Evolutionary conservation across 1,140 invertebrate species (phyloP).

Genomic region (Diploscapter pachys): DNA sequence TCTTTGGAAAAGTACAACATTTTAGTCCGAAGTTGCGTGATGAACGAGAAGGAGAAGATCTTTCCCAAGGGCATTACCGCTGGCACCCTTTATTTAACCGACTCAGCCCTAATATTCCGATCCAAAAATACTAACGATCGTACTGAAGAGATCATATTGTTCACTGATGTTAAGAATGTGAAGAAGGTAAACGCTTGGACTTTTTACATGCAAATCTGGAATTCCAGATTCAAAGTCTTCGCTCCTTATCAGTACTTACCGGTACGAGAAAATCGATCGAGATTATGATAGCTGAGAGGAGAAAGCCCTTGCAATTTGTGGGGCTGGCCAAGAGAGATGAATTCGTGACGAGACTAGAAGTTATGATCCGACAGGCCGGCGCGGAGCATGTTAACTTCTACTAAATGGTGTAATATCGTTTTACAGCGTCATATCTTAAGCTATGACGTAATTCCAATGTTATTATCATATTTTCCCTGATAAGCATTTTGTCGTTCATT

Average conservation of each 20-base stretch:
- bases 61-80: slow-evolving; percentile 31
- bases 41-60: slow-evolving; percentile 30
- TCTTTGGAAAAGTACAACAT: slow-evolving; percentile 1
- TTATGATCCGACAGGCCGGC: no score
- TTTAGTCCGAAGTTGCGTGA: slow-evolving; percentile 30
- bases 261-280: slow-evolving; percentile 26
- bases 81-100: slow-evolving; percentile 32
- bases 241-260: slow-evolving; percentile 20
- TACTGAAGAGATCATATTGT: slow-evolving; percentile 25
- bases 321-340: slow-evolving; percentile 25
- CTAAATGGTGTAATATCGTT: no score
- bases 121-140: slow-evolving; percentile 12
- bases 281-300: slow-evolving; percentile 11
- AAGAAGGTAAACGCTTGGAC: slow-evolving; percentile 22
- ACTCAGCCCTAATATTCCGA: slow-evolving; percentile 27
- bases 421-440: no score
- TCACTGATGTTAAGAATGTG: slow-evolving; percentile 28
- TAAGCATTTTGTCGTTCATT: no score
- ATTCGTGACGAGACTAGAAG: slow-evolving; percentile 7
- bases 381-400: no score
- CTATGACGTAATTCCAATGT: no score
- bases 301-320: slow-evolving; percentile 20
- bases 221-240: slow-evolving; percentile 16
- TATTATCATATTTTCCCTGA: no score
- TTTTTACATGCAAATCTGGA: background rate